phyloP scores from a whole-genome alignment of 2,888 invertebrate species.

The Osmoderma eremita region DNA sequence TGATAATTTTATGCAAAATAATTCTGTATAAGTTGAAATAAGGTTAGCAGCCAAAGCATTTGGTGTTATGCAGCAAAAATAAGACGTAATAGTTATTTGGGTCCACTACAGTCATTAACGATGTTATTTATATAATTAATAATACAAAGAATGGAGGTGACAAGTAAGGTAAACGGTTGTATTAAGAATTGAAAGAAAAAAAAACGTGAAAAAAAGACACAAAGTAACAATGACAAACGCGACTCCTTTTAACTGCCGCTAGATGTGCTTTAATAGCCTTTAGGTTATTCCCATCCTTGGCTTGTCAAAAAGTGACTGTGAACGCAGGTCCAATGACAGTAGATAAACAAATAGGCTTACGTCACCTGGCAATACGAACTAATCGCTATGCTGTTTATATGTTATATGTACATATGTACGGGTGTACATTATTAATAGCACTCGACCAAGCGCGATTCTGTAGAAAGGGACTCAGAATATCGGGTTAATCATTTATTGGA shows the following conservation, averaged over 20 bases:
- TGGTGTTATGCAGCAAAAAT: too few relatives aligned
- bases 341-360: slow-evolving; percentile 50
- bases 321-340: slow-evolving; percentile 49
- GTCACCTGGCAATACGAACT: slow-evolving; percentile 45
- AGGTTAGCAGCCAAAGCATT: too few relatives aligned
- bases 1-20: too few relatives aligned
- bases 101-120: too few relatives aligned
- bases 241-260: not conserved
- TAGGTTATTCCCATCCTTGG: slow-evolving; percentile 52
- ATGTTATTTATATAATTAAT: too few relatives aligned
- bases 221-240: slow-evolving; percentile 21
- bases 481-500: slow-evolving; percentile 36
- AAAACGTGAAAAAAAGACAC: not conserved
- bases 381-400: slow-evolving; percentile 43
- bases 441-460: slow-evolving; percentile 14
- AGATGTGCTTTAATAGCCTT: slow-evolving; percentile 43
- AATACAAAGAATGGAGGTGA: too few relatives aligned
- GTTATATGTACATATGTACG: too few relatives aligned
- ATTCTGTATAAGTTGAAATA: too few relatives aligned
- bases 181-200: not conserved
- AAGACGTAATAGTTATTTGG: too few relatives aligned
- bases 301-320: slow-evolving; percentile 51
- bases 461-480: slow-evolving; percentile 40
- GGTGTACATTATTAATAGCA: slow-evolving; percentile 41
- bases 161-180: not conserved